Evolutionary conservation across 2,888 invertebrate species (phyloP).

Genomic region (Acrocera orbiculus): DNA sequence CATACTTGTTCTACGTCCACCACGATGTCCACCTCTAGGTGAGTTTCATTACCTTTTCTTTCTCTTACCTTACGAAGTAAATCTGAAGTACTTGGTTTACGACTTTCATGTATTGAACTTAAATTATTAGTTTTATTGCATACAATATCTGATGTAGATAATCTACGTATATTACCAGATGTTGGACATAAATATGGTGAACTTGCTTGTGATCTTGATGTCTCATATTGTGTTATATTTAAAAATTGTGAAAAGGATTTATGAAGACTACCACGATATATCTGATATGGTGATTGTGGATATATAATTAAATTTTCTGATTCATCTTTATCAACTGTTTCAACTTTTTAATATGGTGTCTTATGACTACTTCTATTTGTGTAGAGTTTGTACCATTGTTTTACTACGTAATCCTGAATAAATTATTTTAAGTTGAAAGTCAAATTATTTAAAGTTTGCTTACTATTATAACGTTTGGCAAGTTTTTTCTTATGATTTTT

Average conservation of each 20-base stretch:
- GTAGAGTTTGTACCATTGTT: too few species aligned
- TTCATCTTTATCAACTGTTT: conserved; percentile 24
- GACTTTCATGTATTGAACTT: conserved; percentile 14
- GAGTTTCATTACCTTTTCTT: conserved; percentile 26
- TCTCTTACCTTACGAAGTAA: conserved; percentile 27
- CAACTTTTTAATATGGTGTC: conserved; percentile 26
- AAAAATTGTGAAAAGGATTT: conserved; percentile 21
- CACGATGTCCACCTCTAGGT: conserved; percentile 21
- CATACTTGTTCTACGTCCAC: conserved; percentile 29
- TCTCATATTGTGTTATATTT: conserved; percentile 19
- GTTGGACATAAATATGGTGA: conserved; percentile 29
- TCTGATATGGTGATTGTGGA: conserved; percentile 24
- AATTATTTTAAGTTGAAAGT: conserved; percentile 29
- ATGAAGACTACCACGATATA: conserved; percentile 21
- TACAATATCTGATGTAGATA: conserved; percentile 30
- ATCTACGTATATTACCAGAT: conserved; percentile 24
- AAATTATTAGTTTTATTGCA: conserved; percentile 12
- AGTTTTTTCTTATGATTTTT: conserved; percentile 10
- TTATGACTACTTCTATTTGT: conserved; percentile 16
- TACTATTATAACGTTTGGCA: conserved; percentile 16
- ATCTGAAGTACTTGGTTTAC: conserved; percentile 29
- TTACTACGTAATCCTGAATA: conserved; percentile 25
- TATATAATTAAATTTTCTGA: conserved; percentile 23
- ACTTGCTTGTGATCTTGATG: conserved; percentile 19
- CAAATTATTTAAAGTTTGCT: conserved; percentile 29